Base-by-base conservation (phyloP, 2,888 invertebrate genomes). In the Graphium colonna region DNA sequence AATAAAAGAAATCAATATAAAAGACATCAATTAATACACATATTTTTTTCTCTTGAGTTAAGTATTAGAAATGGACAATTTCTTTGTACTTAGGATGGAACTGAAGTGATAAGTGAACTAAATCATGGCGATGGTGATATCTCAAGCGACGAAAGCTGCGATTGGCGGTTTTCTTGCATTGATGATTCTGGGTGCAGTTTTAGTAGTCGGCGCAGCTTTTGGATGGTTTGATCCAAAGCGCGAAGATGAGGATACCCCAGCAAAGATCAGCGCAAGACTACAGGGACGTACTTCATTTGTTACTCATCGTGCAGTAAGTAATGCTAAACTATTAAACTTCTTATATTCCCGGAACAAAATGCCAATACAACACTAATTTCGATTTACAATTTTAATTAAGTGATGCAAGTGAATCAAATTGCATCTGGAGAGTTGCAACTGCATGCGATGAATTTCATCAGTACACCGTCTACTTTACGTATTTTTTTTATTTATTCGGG, bases 51-150 rank as follows among this genome's bases (percentile, higher is more conserved):
- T n/a, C n/a, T n/a, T n/a, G n/a, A n/a, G n/a, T n/a, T n/a, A 18
- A 7, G 33, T 8, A 17, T 3, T 33, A 47, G 57, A 54, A 51
- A 55, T 57, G 48, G 52, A 44, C 42, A 47, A 41, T 17, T 3
- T 9, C 26, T 36, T 36, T 44, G 41, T 36, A 31, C 47, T 28
- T 17, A 48, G 26, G 15, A 50, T 53, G 42, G 13, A 3, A 44
- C 44, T 8, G 18, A 77, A 73, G 71, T 82, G 84, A 83, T 79
- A 73, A 73, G 72, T 75, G 71, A 60, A 58, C 55, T 56, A 57
- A 73, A 85, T 79, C 63, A 89, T 89, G 89, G 89, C 89, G 67
- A 89, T 89, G 88, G 89, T 88, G 57, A 86, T 89, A 78, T 89
- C 89, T 51, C 87, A 86, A 58, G 82, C 89, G 60, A 89, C 89